Conservation (phyloP, 1,140 invertebrate genomes). For the Stratiolaelaps scimitus region DNA sequence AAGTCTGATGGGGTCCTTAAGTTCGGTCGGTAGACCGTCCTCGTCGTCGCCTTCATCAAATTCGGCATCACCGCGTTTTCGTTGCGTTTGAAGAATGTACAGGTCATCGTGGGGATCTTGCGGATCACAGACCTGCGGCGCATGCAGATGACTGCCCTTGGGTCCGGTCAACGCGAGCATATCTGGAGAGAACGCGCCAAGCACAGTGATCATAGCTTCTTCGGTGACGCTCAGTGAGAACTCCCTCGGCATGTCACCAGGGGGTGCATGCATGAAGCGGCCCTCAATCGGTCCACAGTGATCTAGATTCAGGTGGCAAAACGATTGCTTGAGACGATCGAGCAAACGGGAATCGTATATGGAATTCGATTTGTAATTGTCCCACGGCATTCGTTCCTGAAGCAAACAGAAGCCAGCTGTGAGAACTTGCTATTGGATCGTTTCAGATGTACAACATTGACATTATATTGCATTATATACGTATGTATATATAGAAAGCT, state of each 20-base stretch:
- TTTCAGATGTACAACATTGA: too few relatives aligned
- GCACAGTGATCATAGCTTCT: conserved; percentile 28
- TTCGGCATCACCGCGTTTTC: conserved; percentile 30
- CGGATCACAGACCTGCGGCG: conserved; percentile 61
- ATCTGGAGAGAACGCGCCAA: conserved; percentile 76
- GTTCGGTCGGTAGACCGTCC: conserved; percentile 5
- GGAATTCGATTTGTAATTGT: conserved; percentile 55
- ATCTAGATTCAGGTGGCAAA: conserved; percentile 80
- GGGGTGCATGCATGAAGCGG: background rate
- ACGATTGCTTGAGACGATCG: conserved; percentile 70
- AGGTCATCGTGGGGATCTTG: conserved; percentile 87
- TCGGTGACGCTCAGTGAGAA: background rate
- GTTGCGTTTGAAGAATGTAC: conserved; percentile 50
- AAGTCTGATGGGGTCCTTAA: conserved; percentile 39
- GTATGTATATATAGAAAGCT: too few relatives aligned
- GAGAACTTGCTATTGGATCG: too few relatives aligned
- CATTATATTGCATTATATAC: too few relatives aligned
- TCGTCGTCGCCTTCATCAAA: conserved; percentile 30
- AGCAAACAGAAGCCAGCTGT: background rate
- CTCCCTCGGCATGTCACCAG: background rate
- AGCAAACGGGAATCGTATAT: conserved; percentile 49
- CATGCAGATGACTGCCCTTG: conserved; percentile 53
- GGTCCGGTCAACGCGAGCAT: conserved; percentile 65
- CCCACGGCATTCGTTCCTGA: conserved; percentile 39
- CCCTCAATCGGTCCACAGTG: conserved; percentile 50